These are phyloP conservation scores for Acanthurus lineatus DNA, from an alignment of 2,797 vertebrate genomes.

Conservation along the genomic window DNA sequence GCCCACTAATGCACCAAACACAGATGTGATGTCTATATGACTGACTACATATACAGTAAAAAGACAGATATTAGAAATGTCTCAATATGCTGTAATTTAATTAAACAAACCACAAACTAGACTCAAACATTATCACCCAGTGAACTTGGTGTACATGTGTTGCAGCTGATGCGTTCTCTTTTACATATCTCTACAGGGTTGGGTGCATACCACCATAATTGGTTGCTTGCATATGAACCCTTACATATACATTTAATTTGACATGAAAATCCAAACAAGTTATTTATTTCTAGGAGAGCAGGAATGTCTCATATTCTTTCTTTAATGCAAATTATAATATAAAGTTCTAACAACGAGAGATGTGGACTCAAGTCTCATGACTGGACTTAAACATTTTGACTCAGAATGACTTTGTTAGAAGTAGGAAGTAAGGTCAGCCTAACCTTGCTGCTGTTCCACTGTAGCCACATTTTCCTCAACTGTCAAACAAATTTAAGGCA, in stretches of 20 bases:
- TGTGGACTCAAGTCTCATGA: not conserved
- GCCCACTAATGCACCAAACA: slow-evolving; percentile 55
- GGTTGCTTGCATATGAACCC: not conserved
- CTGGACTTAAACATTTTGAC: not conserved
- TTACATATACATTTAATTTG: not conserved
- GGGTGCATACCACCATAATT: not conserved
- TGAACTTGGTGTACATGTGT: not conserved
- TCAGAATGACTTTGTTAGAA: no score
- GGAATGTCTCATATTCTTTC: not conserved
- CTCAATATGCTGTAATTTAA: slow-evolving; percentile 26
- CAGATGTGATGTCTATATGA: slow-evolving; percentile 44
- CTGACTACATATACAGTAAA: slow-evolving; percentile 10
- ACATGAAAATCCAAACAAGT: not conserved
- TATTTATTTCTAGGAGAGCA: not conserved
- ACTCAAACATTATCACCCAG: not conserved
- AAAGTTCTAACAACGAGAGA: not conserved
- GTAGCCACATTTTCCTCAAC: not conserved
- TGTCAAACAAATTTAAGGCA: no score
- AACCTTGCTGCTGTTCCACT: no score
- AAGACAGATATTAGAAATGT: slow-evolving; percentile 1
- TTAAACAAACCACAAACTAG: slow-evolving; percentile 3
- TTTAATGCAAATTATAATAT: not conserved
- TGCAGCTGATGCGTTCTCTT: not conserved
- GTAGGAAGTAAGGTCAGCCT: no score
- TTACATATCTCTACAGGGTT: not conserved